Base-by-base conservation (phyloP, 30 jellyfish, hydroid and myxozoan species). In the Nemopilema nomurai region DNA sequence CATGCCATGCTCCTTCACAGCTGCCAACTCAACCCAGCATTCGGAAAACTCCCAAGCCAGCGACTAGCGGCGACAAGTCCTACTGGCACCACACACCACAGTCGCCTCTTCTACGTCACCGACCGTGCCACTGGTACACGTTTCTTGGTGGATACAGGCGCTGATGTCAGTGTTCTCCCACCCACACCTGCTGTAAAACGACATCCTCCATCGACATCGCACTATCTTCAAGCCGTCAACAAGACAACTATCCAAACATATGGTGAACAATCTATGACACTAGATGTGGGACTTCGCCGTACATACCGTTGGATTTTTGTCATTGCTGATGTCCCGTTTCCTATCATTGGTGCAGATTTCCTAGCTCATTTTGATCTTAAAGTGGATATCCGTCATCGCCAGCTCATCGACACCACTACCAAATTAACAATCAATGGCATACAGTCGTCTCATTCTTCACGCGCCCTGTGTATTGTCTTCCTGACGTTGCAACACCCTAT, bases 271-370 rank as follows among this genome's bases (percentile, higher is more conserved):
- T 32, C 71, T 16, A 25, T 53, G 33, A 62, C 75, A 50, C 4
- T 84, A 19, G 67, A 74, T 49, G 50, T 84, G 53, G 93, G 93
- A 18, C 71, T 73, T 1, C 81, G 89, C 62, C 65, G 66, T 18
- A 18, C 85, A 16, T 82, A 28, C 27, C 91, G 80, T 17, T 82
- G 91, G 93, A 24, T 76, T 24, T 73, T 84, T 49, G 30, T 50
- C 50, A 8, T 84, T 77, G 93, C 91, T 29, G 93, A 84, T 49
- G 70, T 74, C 41, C 82, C 71, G 8, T 13, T 23, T 4, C 91
- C 93, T 0, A 74, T 84, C 22, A 17, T 84, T 77, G 91, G 93
- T 22, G 91, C 93, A 13, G 93, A 84, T 76, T 74, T 74, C 77
- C 83, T 84, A 6, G 65, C 80, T 1, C 26, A 74, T 31, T 66